phyloP scores from a whole-genome alignment of 2,113 vertebrate genomes.

The Amphiprion ocellaris region DNA sequence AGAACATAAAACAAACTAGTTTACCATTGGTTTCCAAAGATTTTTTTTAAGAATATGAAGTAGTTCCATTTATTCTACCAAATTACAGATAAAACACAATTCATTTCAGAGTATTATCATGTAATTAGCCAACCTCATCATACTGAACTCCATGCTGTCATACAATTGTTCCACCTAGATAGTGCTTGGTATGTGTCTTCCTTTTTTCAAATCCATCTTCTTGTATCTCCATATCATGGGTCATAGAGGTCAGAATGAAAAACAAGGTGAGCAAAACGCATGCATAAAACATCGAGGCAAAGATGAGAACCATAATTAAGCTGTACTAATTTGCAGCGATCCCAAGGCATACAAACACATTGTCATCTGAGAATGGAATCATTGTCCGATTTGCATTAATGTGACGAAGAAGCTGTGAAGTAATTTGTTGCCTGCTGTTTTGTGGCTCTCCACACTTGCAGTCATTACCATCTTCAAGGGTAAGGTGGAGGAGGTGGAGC shows the following conservation, averaged over 20 bases:
- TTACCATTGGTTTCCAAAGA: background rate
- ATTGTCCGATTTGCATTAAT: conserved; percentile 29
- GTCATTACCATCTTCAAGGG: conserved; percentile 99
- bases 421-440: conserved; percentile 57
- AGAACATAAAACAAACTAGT: background rate
- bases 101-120: no score
- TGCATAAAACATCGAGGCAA: background rate
- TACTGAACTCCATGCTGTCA: no score
- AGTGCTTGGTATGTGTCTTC: background rate
- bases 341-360: conserved; percentile 24
- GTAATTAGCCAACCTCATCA: no score
- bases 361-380: conserved; percentile 16
- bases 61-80: no score
- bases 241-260: conserved; percentile 12
- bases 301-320: conserved; percentile 17
- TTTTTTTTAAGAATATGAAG: background rate
- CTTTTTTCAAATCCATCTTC: background rate
- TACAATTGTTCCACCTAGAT: no score
- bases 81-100: no score
- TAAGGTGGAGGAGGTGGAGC: conserved; percentile 98
- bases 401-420: conserved; percentile 22
- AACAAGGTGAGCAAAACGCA: conserved; percentile 7
- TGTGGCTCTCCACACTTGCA: conserved; percentile 70
- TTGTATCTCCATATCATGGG: background rate
- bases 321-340: conserved; percentile 19